phyloP scores from a whole-genome alignment of 2,888 invertebrate genomes.

The Tuta absoluta region DNA sequence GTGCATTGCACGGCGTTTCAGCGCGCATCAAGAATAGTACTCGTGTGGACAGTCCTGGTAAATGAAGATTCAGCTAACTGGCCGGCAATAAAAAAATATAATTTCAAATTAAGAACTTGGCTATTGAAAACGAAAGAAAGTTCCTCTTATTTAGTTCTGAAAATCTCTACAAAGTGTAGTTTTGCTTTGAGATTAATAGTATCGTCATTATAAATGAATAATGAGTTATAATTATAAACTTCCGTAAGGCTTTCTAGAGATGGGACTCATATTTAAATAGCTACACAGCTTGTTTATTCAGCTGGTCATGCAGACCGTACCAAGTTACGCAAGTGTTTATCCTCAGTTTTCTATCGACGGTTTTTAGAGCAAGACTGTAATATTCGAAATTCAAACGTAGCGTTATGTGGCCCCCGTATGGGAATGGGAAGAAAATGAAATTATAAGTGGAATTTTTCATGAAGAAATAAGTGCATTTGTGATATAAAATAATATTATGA shows the following conservation, averaged over 20 bases:
- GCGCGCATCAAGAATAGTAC: slow-evolving; percentile 40
- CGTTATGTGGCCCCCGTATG: slow-evolving; percentile 10
- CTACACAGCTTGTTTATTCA: slow-evolving; percentile 49
- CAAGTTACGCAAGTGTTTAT: slow-evolving; percentile 47
- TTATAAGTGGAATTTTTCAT: not conserved
- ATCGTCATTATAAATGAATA: not conserved
- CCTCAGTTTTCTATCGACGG: slow-evolving; percentile 21
- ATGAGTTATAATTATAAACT: not conserved
- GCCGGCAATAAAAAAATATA: not conserved
- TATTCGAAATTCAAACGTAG: slow-evolving; percentile 11
- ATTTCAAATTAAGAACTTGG: not conserved
- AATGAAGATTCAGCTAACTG: not conserved
- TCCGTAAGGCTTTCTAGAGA: not conserved
- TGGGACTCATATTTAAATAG: slow-evolving; percentile 7
- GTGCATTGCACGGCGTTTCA: slow-evolving; percentile 63
- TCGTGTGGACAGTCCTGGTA: not conserved
- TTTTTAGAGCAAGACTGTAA: slow-evolving; percentile 8
- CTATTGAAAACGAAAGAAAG: not conserved
- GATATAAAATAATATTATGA: slow-evolving; percentile 40
- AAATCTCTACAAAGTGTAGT: not conserved
- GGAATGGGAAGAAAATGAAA: slow-evolving; percentile 9
- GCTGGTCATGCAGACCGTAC: slow-evolving; percentile 49
- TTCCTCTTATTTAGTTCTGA: not conserved
- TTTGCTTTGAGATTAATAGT: not conserved
- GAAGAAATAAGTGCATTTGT: slow-evolving; percentile 15